Conservation (phyloP, 2,113 vertebrate species). For the Panthera tigris region DNA sequence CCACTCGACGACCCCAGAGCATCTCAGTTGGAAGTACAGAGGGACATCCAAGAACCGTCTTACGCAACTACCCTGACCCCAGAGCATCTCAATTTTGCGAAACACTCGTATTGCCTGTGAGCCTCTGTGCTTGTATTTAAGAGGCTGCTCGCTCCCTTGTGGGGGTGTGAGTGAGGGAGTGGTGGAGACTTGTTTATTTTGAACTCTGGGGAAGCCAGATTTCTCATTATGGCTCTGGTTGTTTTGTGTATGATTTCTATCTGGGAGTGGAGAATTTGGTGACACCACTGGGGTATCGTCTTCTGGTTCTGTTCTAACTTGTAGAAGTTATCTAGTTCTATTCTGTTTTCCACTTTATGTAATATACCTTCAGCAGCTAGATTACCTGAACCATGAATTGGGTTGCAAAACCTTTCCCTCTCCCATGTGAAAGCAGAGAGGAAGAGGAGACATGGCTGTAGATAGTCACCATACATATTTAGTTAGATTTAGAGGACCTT, state of each 20-base stretch:
- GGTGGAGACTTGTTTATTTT: slow-evolving; percentile 56
- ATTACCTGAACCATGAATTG: not conserved
- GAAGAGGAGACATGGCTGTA: not conserved
- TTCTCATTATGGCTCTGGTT: slow-evolving; percentile 20
- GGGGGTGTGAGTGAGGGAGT: not conserved
- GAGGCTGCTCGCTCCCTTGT: not conserved
- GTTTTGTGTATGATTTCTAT: slow-evolving; percentile 68
- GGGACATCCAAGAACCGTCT: not conserved
- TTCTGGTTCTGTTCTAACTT: slow-evolving; percentile 70
- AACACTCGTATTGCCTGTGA: not conserved
- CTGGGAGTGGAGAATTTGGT: slow-evolving; percentile 33
- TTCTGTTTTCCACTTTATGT: slow-evolving; percentile 49
- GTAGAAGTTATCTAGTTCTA: slow-evolving; percentile 42
- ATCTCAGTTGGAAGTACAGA: not conserved
- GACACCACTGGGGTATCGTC: not conserved
- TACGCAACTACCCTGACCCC: too few relatives aligned
- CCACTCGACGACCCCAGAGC: not conserved
- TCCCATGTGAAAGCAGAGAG: not conserved
- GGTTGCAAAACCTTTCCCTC: slow-evolving; percentile 41
- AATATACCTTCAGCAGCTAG: slow-evolving; percentile 42
- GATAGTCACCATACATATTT: not conserved
- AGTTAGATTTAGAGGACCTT: not conserved
- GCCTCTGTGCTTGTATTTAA: not conserved
- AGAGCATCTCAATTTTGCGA: not conserved
- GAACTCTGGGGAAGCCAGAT: slow-evolving; percentile 26